Conservation (phyloP, 2,797 vertebrate genomes). For the Clamator glandarius region DNA sequence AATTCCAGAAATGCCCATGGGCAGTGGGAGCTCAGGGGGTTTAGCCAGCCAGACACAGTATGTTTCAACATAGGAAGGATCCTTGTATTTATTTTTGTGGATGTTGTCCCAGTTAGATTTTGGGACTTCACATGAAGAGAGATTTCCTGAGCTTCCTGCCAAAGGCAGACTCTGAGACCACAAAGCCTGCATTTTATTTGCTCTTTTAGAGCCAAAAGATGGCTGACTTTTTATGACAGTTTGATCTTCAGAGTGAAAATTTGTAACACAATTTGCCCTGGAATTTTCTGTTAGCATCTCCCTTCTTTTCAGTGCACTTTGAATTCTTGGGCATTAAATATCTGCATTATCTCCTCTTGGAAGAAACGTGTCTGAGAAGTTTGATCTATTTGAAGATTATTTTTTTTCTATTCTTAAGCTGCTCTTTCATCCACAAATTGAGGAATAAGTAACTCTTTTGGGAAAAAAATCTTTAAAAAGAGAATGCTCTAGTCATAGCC, state of each 20-base stretch:
- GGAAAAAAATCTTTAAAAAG: background rate
- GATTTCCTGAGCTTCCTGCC: constrained; percentile 40
- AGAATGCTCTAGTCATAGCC: background rate
- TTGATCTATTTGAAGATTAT: background rate
- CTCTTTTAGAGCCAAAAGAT: background rate
- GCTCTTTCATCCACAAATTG: background rate
- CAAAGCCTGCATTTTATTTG: constrained; percentile 27
- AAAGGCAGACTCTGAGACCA: constrained; percentile 32
- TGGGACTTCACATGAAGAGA: constrained; percentile 9
- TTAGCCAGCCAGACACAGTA: background rate
- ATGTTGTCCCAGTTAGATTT: background rate
- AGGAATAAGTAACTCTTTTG: constrained; percentile 10
- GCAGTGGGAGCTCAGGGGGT: background rate
- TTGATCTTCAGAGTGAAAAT: constrained; percentile 26
- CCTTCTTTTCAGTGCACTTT: background rate
- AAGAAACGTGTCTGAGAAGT: background rate
- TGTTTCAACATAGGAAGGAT: background rate
- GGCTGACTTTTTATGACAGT: background rate
- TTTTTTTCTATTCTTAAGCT: background rate
- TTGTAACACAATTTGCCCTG: background rate
- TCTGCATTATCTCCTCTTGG: background rate
- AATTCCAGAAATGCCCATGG: background rate
- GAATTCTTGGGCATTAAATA: constrained; percentile 1
- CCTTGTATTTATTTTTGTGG: background rate
- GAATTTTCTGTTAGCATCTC: background rate